Percentiles rank a stretch among this genome's conserved stretches.
These are phyloP conservation scores for Acrocephalus arundinaceus DNA, from an alignment of 2,113 vertebrate genomes.

Conservation along the genomic window DNA sequence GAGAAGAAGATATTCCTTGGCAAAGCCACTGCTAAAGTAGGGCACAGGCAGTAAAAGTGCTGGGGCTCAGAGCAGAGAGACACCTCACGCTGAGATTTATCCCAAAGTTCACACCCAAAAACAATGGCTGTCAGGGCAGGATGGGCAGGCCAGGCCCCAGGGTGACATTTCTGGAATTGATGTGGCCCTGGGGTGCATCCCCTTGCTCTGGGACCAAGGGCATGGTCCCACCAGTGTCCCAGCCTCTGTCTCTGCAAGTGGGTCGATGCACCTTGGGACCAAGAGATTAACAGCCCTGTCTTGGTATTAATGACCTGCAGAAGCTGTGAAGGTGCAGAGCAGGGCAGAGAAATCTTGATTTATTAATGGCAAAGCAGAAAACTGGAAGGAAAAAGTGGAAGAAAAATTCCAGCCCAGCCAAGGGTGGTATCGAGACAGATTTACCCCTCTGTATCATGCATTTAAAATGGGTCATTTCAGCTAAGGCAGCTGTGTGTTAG, in stretches of 20 bases:
- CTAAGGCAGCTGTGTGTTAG: background rate
- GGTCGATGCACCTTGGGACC: background rate
- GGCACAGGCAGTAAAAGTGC: background rate
- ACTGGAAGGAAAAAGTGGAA: background rate
- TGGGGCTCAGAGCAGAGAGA: background rate
- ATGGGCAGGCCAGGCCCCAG: background rate
- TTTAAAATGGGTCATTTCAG: conserved; percentile 35
- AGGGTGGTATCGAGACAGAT: background rate
- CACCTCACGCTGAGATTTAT: background rate
- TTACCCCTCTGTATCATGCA: background rate
- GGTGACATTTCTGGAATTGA: background rate
- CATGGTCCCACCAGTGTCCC: background rate
- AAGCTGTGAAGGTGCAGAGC: background rate
- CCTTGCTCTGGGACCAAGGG: background rate
- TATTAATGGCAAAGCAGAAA: conserved; percentile 23
- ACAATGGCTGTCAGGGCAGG: fast-evolving
- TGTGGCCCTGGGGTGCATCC: background rate
- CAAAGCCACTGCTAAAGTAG: background rate
- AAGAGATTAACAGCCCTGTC: conserved; percentile 14
- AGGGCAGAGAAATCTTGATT: conserved; percentile 12
- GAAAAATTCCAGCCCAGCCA: background rate
- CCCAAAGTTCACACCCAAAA: background rate
- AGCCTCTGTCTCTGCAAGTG: background rate
- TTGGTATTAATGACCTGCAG: conserved; percentile 22
- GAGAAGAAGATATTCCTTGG: background rate